Base-by-base conservation (phyloP, 2,888 invertebrate genomes). In the Eucera pruinosa region DNA sequence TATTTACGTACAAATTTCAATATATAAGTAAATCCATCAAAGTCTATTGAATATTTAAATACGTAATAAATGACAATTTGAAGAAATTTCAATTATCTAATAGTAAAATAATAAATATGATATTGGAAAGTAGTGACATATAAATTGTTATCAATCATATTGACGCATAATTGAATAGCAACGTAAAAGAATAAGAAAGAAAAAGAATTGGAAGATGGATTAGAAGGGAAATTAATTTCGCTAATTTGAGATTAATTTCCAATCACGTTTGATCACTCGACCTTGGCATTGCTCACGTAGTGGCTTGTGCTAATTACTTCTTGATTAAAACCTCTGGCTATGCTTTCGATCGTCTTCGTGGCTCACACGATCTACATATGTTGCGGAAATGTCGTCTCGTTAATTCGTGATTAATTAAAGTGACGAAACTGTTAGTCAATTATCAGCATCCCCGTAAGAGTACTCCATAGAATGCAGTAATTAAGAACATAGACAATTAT, bases 261-360 rank as follows among this genome's bases (percentile, higher is more conserved):
- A 45, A 79, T 79, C 72, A 61, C 54, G 52, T 55, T 52, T 60
- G 65, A 67, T 48, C 57, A 20, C 25, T 33, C 30, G 20, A 20
- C 13, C 45, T 23, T 36, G 33, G 50, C 61, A 48, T 76, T 54
- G 48, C 47, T 68, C 54, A 23, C 36, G 52, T 48, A 36, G 41
- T 39, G 23, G 23, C 66, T 43, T 52, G 62, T 41, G 64, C 66
- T 77, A 78, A 78, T 78, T 71, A 77, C 71, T 48, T 25, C 50
- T 57, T 57, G 78, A 78, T 78, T 78, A 70, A 70, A 78, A 70
- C 70, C 65, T 61, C 52, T 47, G 27, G 43, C 65, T 48, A 25
- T 41, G 61, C 60, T 75, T 65, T 71, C 71, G 45, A 60, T 47
- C 64, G 72, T 72, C 67, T 62, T 64, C 70, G 47, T 41, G 43